These are phyloP conservation scores for Nannoperca obscura DNA, from an alignment of 2,797 vertebrate species.

Conservation along the genomic window DNA sequence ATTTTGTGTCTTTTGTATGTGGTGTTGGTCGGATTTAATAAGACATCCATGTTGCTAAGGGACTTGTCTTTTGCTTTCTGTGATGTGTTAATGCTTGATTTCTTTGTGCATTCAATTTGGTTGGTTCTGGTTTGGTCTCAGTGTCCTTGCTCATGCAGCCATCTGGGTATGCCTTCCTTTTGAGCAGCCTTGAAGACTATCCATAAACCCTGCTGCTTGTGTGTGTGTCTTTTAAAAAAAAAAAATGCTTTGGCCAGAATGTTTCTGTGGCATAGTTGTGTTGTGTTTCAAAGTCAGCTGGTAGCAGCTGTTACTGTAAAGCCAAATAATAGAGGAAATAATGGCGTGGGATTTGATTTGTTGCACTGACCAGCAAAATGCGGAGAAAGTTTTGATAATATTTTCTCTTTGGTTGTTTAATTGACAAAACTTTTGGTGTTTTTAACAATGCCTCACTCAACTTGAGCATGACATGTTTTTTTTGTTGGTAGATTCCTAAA, in stretches of 20 bases:
- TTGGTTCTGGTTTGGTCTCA: conserved; percentile 15
- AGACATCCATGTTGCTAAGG: neutral
- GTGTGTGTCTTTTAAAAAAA: neutral
- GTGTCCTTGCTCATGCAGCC: neutral
- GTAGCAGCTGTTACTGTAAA: conserved; percentile 23
- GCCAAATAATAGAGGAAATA: neutral
- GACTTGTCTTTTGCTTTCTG: conserved; percentile 2
- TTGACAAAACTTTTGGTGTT: conserved; percentile 35
- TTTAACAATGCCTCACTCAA: conserved; percentile 45
- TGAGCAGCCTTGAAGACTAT: conserved; percentile 14
- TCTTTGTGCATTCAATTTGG: neutral
- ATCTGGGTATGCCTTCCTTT: conserved; percentile 10
- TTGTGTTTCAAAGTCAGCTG: conserved; percentile 27
- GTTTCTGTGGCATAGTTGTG: conserved; percentile 14
- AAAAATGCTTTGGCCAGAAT: conserved; percentile 14
- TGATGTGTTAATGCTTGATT: conserved; percentile 23
- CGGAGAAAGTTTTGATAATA: conserved; percentile 14
- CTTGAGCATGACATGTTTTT: conserved; percentile 45
- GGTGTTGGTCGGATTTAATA: conserved; percentile 22
- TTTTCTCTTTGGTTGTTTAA: conserved; percentile 39
- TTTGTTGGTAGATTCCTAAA: conserved; percentile 41
- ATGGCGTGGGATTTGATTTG: conserved; percentile 8
- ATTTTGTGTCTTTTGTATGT: conserved; percentile 8
- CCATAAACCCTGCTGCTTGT: conserved; percentile 13
- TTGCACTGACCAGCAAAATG: conserved; percentile 11